phyloP scores from a whole-genome alignment of 37 sponge, comb jelly and placozoan species.

The Beroe ovata region DNA sequence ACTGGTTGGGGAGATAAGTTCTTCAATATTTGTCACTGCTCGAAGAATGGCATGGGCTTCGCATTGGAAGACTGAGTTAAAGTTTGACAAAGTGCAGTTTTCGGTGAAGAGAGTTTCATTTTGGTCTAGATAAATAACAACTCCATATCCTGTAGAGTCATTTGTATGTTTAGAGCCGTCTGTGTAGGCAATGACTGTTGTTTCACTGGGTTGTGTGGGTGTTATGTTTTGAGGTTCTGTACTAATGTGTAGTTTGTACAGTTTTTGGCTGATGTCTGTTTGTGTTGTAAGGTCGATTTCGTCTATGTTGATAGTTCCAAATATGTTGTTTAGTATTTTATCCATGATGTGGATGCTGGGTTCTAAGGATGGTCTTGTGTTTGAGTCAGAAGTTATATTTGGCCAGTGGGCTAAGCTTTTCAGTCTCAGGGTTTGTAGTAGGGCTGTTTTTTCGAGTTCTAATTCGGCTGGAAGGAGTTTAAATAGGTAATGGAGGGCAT shows the following conservation, averaged over 20 bases:
- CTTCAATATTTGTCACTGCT: neutral
- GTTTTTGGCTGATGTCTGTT: neutral
- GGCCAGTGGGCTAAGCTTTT: neutral
- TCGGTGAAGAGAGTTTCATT: neutral
- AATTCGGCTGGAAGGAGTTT: neutral
- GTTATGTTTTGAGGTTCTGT: neutral
- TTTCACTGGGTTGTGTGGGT: neutral
- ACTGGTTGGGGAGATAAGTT: neutral
- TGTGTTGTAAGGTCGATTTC: neutral
- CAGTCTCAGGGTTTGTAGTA: neutral
- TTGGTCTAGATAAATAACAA: neutral
- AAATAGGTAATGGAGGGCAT: conserved; percentile 1
- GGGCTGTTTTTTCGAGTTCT: neutral
- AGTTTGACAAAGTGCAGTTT: neutral
- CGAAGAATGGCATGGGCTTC: neutral
- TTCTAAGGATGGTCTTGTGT: neutral
- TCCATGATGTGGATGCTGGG: neutral
- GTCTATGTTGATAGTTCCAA: neutral
- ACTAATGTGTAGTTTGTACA: neutral
- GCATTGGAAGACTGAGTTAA: conserved; percentile 4
- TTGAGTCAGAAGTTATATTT: neutral
- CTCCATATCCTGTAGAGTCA: conserved; percentile 17
- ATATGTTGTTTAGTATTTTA: neutral
- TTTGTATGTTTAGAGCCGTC: conserved; percentile 7
- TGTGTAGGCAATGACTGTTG: neutral